A percentile compares a stretch with the other conserved stretches of the same genome.
These are phyloP conservation scores for Fissipunctia ypsillon DNA, from an alignment of 2,888 invertebrate species.

Conservation along the genomic window DNA sequence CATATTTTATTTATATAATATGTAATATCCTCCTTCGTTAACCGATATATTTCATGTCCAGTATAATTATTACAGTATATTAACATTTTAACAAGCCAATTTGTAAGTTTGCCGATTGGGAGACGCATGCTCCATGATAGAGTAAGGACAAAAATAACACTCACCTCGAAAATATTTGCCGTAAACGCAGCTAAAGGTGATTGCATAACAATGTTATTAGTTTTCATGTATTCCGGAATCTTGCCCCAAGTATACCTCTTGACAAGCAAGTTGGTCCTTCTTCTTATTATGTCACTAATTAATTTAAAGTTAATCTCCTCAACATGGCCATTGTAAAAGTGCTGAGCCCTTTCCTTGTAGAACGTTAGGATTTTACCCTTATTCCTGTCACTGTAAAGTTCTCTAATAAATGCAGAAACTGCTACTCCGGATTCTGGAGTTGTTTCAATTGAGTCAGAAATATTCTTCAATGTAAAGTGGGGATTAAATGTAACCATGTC, in stretches of 20 bases:
- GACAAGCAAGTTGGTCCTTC: constrained; percentile 94
- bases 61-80: background rate
- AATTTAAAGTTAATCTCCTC: constrained; percentile 96
- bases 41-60: background rate
- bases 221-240: constrained; percentile 94
- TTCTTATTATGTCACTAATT: constrained; percentile 95
- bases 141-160: background rate
- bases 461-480: constrained; percentile 95
- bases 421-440: constrained; percentile 93
- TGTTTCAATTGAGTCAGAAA: constrained; percentile 94
- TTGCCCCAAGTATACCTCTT: constrained; percentile 95
- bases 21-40: background rate
- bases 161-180: constrained; percentile 94
- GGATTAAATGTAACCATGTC: constrained; percentile 98
- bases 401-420: constrained; percentile 95
- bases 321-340: constrained; percentile 96
- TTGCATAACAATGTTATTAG: constrained; percentile 93
- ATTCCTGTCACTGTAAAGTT: constrained; percentile 95
- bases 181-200: constrained; percentile 95
- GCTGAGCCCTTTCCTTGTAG: constrained; percentile 96
- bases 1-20: background rate
- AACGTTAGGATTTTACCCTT: constrained; percentile 96
- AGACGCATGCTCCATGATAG: background rate
- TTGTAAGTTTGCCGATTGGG: background rate
- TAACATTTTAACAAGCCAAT: background rate